A percentile compares a stretch with the other conserved stretches of the same genome.
These are phyloP conservation scores for Keiferia lycopersicella DNA, from an alignment of 2,888 invertebrate genomes.

Conservation along the genomic window DNA sequence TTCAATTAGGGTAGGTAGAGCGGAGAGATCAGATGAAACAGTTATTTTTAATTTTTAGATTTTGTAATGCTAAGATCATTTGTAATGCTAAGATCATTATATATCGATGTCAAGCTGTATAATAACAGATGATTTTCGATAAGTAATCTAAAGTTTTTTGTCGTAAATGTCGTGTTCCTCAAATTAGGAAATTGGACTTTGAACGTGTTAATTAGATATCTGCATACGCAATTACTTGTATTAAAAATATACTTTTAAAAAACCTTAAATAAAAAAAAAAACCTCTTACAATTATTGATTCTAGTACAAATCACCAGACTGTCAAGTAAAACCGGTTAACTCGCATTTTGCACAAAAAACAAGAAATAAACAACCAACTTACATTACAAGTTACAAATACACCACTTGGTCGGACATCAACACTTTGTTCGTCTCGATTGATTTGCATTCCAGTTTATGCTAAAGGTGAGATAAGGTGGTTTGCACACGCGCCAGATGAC, in stretches of 20 bases:
- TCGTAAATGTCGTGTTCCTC: too few species aligned
- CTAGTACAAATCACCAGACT: neutral
- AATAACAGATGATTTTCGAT: too few species aligned
- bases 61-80: too few species aligned
- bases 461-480: slow-evolving; percentile 1
- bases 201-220: too few species aligned
- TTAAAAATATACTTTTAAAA: too few species aligned
- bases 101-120: too few species aligned
- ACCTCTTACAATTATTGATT: too few species aligned
- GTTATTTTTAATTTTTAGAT: neutral
- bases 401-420: slow-evolving; percentile 9
- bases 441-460: slow-evolving; percentile 20
- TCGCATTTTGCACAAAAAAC: neutral
- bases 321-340: neutral
- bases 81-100: neutral
- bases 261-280: too few species aligned
- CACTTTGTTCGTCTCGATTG: slow-evolving; percentile 17
- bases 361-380: neutral
- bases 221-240: too few species aligned
- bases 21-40: neutral
- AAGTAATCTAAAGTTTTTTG: too few species aligned
- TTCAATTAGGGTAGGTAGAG: slow-evolving; percentile 13
- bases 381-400: slow-evolving; percentile 6
- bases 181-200: too few species aligned
- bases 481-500: too few species aligned